A percentile compares a stretch with the other conserved stretches of the same genome.
Conservation (phyloP, 2,797 vertebrate species). For the Anguilla anguilla region DNA sequence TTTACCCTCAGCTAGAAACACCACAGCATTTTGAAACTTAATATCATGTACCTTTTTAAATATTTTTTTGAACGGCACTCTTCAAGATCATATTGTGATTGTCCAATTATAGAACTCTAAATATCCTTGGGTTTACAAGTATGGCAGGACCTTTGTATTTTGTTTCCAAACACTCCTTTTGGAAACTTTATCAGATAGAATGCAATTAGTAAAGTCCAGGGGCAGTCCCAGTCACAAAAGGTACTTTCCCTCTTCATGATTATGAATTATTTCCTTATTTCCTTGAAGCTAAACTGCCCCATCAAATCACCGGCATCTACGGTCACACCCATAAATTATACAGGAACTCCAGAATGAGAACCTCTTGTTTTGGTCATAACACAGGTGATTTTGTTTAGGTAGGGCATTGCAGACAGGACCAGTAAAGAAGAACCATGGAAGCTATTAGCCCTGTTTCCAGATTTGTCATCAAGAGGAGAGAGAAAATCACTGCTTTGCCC, state of each 20-base stretch:
- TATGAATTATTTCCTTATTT: conserved; percentile 19
- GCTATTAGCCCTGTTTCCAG: not conserved
- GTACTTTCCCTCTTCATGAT: not conserved
- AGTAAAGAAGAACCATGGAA: conserved; percentile 15
- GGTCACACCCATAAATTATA: not conserved
- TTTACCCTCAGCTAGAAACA: no score
- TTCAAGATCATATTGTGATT: no score
- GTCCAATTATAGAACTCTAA: no score
- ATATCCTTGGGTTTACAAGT: no score
- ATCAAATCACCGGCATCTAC: not conserved
- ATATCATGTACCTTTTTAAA: no score
- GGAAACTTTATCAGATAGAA: not conserved
- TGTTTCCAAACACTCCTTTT: not conserved
- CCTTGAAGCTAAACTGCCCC: not conserved
- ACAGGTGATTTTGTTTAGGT: not conserved
- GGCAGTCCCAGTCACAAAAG: not conserved
- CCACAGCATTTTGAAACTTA: no score
- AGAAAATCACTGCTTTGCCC: conserved; percentile 30
- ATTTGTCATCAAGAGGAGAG: conserved; percentile 30
- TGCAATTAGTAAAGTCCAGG: conserved; percentile 1
- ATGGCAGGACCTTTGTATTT: not conserved
- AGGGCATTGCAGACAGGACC: not conserved
- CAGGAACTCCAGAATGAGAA: not conserved
- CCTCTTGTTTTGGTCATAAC: not conserved
- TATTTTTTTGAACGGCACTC: no score